phyloP scores from a whole-genome alignment of 2,797 vertebrate genomes.

The Microchirus variegatus region DNA sequence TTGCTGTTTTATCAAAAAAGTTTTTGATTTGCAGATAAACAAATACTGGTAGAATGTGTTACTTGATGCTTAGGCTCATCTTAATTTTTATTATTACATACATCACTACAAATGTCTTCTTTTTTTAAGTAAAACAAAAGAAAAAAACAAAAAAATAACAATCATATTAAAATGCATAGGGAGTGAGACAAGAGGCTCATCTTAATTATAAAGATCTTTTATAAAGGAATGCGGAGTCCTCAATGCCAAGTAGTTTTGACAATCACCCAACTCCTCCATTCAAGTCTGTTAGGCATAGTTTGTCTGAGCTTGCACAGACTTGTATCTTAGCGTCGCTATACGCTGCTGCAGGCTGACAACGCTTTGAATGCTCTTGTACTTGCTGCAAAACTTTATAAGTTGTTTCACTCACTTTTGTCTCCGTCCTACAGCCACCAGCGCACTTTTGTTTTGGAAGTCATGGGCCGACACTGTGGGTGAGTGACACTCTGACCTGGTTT shows the following conservation, averaged over 20 bases:
- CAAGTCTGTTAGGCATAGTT: neutral
- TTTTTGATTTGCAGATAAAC: neutral
- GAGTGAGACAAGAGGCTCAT: too few relatives aligned
- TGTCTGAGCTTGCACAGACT: conserved; percentile 29
- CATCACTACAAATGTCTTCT: too few relatives aligned
- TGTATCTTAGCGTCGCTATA: conserved; percentile 11
- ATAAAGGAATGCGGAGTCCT: conserved; percentile 9
- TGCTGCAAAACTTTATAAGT: neutral
- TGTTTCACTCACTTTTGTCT: conserved; percentile 1
- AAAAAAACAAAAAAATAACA: too few relatives aligned
- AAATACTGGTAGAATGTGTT: neutral
- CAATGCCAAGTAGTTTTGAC: neutral
- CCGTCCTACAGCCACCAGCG: conserved; percentile 88
- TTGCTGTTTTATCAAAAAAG: neutral
- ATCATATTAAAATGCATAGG: too few relatives aligned
- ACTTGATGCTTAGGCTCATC: neutral
- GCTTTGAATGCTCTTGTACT: neutral
- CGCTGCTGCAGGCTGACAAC: conserved; percentile 3
- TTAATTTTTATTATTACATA: too few relatives aligned
- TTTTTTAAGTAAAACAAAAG: too few relatives aligned
- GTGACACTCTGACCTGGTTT: conserved; percentile 41
- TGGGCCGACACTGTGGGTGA: conserved; percentile 97
- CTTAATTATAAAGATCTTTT: neutral
- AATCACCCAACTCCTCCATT: neutral
- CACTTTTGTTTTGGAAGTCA: conserved; percentile 95